A percentile compares a stretch with the other conserved stretches of the same genome.
These are phyloP conservation scores for Macrosiphum euphorbiae DNA, from an alignment of 2,888 invertebrate species.

Conservation along the genomic window DNA sequence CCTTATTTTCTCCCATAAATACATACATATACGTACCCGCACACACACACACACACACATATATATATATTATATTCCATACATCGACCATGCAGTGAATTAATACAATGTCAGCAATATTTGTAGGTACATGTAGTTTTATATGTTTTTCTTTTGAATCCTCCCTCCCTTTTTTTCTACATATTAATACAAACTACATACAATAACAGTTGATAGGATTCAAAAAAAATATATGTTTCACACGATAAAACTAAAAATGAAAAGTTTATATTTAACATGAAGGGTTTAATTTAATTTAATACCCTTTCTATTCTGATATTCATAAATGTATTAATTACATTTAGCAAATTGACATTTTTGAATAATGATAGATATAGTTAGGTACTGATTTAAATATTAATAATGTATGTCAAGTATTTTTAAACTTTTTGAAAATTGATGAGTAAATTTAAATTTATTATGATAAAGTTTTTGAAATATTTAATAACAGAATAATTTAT, in stretches of 20 bases:
- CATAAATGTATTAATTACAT: not conserved
- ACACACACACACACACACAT: not conserved
- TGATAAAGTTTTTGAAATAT: not conserved
- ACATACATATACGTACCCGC: not conserved
- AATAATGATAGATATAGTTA: not conserved
- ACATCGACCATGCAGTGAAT: not conserved
- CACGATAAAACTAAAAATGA: not conserved
- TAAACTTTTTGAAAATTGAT: not conserved
- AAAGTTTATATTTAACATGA: not conserved
- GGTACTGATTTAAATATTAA: not conserved
- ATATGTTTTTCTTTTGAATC: slow-evolving; percentile 14
- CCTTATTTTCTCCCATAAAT: slow-evolving; percentile 1
- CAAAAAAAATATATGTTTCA: not conserved
- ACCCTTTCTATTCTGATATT: not conserved
- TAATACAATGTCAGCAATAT: slow-evolving; percentile 1
- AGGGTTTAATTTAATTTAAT: not conserved
- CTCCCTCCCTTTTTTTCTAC: not conserved
- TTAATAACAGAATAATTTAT: not conserved
- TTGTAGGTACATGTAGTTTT: not conserved
- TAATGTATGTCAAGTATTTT: not conserved
- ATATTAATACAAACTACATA: not conserved
- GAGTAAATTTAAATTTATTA: not conserved
- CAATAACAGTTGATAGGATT: not conserved
- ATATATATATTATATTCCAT: too few species aligned
- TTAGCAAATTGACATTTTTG: not conserved